phyloP scores from a whole-genome alignment of 2,797 vertebrate species.

The Characodon lateralis region DNA sequence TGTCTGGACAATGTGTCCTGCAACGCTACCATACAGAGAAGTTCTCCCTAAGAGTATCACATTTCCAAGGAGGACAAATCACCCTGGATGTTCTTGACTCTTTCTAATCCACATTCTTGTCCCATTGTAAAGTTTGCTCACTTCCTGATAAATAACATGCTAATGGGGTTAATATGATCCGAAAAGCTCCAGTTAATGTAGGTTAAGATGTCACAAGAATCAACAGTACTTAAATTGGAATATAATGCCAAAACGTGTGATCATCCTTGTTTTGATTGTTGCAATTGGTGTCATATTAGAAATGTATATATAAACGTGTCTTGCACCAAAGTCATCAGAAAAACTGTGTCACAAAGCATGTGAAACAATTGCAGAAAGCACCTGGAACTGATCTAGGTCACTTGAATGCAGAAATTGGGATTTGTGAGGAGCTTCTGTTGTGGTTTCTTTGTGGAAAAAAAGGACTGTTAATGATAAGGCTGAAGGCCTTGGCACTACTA shows the following conservation, averaged over 20 bases:
- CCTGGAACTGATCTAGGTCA: background rate
- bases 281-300: background rate
- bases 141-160: background rate
- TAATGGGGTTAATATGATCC: background rate
- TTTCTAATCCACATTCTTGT: background rate
- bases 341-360: background rate
- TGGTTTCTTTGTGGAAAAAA: background rate
- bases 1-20: conserved; percentile 48
- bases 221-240: background rate
- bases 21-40: conserved; percentile 22
- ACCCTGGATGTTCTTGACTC: background rate
- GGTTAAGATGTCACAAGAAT: background rate
- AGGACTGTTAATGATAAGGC: background rate
- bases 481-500: background rate
- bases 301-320: background rate
- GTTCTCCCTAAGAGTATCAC: conserved; percentile 29
- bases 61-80: conserved; percentile 15
- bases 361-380: conserved; percentile 7
- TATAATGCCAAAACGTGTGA: background rate
- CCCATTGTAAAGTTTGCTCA: background rate
- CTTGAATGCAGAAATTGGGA: background rate
- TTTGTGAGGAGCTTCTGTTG: background rate
- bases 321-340: background rate
- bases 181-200: background rate
- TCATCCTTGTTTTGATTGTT: background rate